Evolutionary conservation across 2,797 vertebrate species (phyloP), one percentile per base, ranked within the genome.

Genomic region (Silurus lanzhouensis): DNA sequence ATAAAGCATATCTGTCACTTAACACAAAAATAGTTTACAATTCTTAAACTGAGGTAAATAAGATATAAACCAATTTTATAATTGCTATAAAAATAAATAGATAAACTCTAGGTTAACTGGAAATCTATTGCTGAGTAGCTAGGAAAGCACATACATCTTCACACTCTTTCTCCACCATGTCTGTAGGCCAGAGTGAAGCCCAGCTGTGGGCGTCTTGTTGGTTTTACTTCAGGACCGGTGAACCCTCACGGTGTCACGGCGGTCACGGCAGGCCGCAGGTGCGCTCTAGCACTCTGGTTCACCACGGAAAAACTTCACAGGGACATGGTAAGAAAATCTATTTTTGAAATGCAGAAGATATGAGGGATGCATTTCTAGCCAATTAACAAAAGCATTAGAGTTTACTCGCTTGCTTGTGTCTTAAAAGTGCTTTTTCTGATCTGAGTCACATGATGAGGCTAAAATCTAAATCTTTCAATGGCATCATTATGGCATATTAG

Each of bases 171-270:
- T 31, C 70, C 8, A 78, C 61, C 48, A 10, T 86, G 25, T 75
- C 78, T 88, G 5, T 87, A 99, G 98, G 97, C 97, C 0, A 92
- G 91, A 88, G 96, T 99, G 15, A 96, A 55, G 31, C 97, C 98
- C 6, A 95, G 93, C 84, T 99, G 98, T 68, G 98, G 98, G 61
- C 96, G 97, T 77, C 93, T 99, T 0, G 96, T 97, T 9, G 96
- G 96, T 87, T 99, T 98, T 91, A 97, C 97, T 82, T 98, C 98
- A 0, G 98, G 98, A 57, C 96, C 95, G 6, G 96, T 98, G 75
- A 99, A 99, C 88, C 97, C 98, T 2, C 97, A 99, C 0, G 98
- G 98, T 0, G 97, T 99, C 13, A 95, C 95, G 31, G 98, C 97
- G 0, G 96, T 99, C 91, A 97, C 96, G 0, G 91, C 81, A 0